These are phyloP conservation scores for Drosophila atripex DNA, from an alignment of 2,888 invertebrate species.

Conservation along the genomic window DNA sequence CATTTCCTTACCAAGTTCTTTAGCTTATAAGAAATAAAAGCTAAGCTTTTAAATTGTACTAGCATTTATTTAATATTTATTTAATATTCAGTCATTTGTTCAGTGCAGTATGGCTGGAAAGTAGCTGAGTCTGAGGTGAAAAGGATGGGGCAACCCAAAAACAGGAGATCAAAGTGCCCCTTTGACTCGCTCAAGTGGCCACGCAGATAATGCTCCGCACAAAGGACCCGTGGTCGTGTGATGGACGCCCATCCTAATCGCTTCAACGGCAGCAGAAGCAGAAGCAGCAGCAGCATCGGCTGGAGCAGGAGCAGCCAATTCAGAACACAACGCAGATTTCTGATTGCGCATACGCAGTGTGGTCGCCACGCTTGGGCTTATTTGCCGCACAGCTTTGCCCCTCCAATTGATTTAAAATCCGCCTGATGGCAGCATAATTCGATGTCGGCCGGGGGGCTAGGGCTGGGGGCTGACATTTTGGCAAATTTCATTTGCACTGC, in stretches of 20 bases:
- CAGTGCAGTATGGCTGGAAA: constrained; percentile 3
- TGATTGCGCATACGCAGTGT: constrained; percentile 50
- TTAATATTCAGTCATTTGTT: too few relatives aligned
- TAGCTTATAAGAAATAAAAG: too few relatives aligned
- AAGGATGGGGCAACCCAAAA: constrained; percentile 31
- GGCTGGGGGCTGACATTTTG: constrained; percentile 19
- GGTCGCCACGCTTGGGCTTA: constrained; percentile 28
- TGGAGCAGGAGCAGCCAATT: background rate
- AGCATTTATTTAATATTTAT: too few relatives aligned
- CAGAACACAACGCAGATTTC: constrained; percentile 8
- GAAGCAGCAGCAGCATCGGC: too few relatives aligned
- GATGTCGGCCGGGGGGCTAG: background rate
- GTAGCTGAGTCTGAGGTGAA: constrained; percentile 18
- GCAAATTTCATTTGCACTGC: constrained; percentile 43
- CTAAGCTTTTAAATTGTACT: too few relatives aligned
- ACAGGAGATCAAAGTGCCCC: constrained; percentile 67
- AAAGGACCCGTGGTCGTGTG: constrained; percentile 43
- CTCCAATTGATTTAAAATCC: constrained; percentile 41
- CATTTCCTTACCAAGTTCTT: too few relatives aligned
- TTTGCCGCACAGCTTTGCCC: constrained; percentile 28
- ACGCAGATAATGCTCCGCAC: constrained; percentile 51
- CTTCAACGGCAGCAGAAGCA: constrained; percentile 7
- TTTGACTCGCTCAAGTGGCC: constrained; percentile 65
- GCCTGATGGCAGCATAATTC: constrained; percentile 35
- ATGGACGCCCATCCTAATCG: constrained; percentile 24